Conservation (phyloP, 2,888 invertebrate genomes). For the Synanthedon vespiformis region DNA sequence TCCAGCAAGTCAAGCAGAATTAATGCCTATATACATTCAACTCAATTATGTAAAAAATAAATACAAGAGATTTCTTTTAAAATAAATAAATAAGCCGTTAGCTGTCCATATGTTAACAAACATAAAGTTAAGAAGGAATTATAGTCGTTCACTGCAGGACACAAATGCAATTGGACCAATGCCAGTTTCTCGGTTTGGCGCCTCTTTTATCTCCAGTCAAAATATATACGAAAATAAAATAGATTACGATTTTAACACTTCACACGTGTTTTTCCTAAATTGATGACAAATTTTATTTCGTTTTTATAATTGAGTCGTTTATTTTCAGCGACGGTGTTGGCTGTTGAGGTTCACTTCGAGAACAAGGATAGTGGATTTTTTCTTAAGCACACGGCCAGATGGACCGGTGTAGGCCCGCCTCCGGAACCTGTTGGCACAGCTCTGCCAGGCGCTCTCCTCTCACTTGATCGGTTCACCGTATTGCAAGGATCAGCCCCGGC, state of each 20-base stretch:
- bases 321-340: slow-evolving; percentile 75
- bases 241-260: slow-evolving; percentile 34
- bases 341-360: slow-evolving; percentile 92
- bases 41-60: background rate
- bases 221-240: slow-evolving; percentile 35
- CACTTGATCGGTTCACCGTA: slow-evolving; percentile 90
- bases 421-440: slow-evolving; percentile 58
- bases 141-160: slow-evolving; percentile 29
- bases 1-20: too few species aligned
- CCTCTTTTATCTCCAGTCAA: slow-evolving; percentile 47
- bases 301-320: slow-evolving; percentile 17
- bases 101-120: slow-evolving; percentile 41
- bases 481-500: slow-evolving; percentile 92
- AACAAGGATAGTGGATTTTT: slow-evolving; percentile 93
- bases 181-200: slow-evolving; percentile 36
- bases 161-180: slow-evolving; percentile 40
- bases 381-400: slow-evolving; percentile 83
- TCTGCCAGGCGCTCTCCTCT: slow-evolving; percentile 77
- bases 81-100: too few species aligned
- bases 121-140: slow-evolving; percentile 28
- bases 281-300: slow-evolving; percentile 13
- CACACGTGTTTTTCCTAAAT: slow-evolving; percentile 27
- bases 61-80: background rate
- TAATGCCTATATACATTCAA: background rate
- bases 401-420: slow-evolving; percentile 70